Base-by-base conservation (phyloP, 2,113 vertebrate genomes). In the Sinosuthora webbiana region DNA sequence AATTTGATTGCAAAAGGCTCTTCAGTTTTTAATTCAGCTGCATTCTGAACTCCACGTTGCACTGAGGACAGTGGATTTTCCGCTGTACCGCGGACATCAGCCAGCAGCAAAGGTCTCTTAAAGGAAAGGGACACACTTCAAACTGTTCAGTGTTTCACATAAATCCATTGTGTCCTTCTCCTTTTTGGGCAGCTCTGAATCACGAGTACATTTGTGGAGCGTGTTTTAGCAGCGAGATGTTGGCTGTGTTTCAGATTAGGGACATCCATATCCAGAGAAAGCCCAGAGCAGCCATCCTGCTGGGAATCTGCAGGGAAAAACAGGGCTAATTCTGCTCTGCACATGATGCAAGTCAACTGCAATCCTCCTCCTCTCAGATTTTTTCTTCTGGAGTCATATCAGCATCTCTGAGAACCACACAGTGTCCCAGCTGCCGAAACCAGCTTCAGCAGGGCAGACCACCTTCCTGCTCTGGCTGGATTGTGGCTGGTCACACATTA, bases 401-500 rank as follows among this genome's bases (percentile, higher is more conserved):
- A 78, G 59, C 78, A 24, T 28, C 1, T 0, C 45, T 47, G 70
- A 39, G 67, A 57, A 28, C 5, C 0, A 6, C 57, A 7, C 39
- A 16, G 60, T 57, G 53, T 73, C 63, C 75, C 45, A 53, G 85
- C 63, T 90, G 79, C 83, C 0, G 0, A 69, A 76, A 80, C 55
- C 94, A 86, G 90, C 45, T 88, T 71, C 45, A 23, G 15, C 19
- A 69, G 87, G 87, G 47, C 70, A 64, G 44, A 18, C 80, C 35
- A 45, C 35, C 70, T 57, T 52, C 17, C 87, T 50, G 62, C 91
- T 83, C 45, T 63, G 47, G 70, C 65, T 8, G 50, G 67, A 28
- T 85, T 33, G 55, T 53, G 75, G 79, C 89, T 39, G 22, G 92
- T 90, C 83, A 94, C 82, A 93, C 82, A 88, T 93, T 94, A 94